Conservation (phyloP, 2,113 vertebrate species). For the Dicaeum eximium region DNA sequence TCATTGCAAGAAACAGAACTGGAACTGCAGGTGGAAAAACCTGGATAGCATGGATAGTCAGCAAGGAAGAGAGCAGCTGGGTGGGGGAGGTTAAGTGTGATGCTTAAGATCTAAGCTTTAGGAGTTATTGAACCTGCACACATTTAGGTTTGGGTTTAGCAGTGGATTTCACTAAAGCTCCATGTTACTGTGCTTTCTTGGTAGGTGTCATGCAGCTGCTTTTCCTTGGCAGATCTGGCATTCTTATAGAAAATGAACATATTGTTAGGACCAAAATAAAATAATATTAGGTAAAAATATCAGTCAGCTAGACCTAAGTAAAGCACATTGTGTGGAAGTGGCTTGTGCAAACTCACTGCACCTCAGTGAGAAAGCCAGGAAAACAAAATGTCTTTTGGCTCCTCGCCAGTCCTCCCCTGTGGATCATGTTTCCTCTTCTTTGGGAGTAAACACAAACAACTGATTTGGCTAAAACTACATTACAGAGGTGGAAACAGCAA, state of each 20-base stretch:
- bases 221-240: not conserved
- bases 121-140: not conserved
- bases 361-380: not conserved
- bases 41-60: not conserved
- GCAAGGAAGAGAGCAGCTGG: not conserved
- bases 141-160: not conserved
- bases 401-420: not conserved
- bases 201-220: not conserved
- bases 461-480: not conserved
- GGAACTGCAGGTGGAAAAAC: not conserved
- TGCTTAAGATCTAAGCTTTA: not conserved
- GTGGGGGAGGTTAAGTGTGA: not conserved
- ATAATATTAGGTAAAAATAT: not conserved
- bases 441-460: not conserved
- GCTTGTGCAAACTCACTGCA: not conserved
- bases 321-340: not conserved
- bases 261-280: not conserved
- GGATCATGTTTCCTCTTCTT: not conserved
- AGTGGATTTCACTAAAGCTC: not conserved
- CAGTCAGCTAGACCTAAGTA: accelerated
- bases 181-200: not conserved
- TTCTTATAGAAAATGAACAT: not conserved
- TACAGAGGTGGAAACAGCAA: not conserved
- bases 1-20: not conserved
- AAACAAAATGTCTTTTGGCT: slow-evolving; percentile 26